Conservation (phyloP, 2,888 invertebrate species). For the Dioctria rufipes region DNA sequence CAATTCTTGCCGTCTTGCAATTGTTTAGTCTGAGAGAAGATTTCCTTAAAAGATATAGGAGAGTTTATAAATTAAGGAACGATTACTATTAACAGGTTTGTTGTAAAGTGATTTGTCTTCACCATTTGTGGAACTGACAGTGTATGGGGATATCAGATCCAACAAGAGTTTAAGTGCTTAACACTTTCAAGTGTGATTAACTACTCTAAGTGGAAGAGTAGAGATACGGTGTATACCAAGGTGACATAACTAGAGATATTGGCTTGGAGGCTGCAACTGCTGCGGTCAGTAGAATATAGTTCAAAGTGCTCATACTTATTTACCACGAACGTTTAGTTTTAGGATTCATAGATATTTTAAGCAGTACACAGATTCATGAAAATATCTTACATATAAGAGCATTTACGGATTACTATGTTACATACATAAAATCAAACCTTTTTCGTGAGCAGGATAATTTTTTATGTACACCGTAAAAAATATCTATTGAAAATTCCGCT, state of each 20-base stretch:
- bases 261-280: background rate
- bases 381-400: no score
- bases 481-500: no score
- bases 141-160: constrained; percentile 7
- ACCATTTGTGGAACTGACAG: constrained; percentile 27
- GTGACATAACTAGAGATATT: constrained; percentile 35
- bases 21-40: background rate
- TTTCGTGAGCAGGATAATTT: no score
- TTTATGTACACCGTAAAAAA: no score
- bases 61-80: constrained; percentile 38
- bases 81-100: constrained; percentile 43
- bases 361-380: no score
- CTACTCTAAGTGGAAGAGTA: constrained; percentile 13
- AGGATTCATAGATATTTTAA: no score
- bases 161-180: constrained; percentile 37
- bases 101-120: constrained; percentile 48
- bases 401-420: no score
- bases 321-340: no score
- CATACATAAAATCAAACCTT: no score
- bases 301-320: no score
- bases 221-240: background rate
- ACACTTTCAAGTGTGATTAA: constrained; percentile 50
- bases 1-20: background rate
- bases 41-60: constrained; percentile 14
- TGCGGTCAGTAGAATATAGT: background rate